A percentile compares a stretch with the other conserved stretches of the same genome.
Conservation (phyloP, 2,888 invertebrate species). For the Dryobotodes eremita region DNA sequence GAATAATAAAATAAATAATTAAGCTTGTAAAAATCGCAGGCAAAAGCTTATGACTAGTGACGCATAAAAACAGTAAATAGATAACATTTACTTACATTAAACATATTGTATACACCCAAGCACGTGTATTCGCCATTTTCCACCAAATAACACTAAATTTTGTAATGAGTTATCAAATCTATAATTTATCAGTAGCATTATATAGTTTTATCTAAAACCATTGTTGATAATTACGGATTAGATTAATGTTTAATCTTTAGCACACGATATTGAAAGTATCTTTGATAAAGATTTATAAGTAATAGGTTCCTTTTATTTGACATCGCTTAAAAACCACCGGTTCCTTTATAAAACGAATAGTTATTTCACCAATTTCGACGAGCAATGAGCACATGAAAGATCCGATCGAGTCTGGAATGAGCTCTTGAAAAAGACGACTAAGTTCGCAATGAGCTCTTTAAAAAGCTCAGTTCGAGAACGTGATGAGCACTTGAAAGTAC, state of each 20-base stretch:
- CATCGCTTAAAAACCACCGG: not conserved
- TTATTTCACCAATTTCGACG: no score
- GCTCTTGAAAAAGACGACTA: no score
- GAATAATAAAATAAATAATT: no score
- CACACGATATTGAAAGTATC: conserved; percentile 14
- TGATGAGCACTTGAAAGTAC: no score
- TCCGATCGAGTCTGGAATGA: no score
- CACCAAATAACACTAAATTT: conserved; percentile 26
- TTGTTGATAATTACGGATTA: conserved; percentile 45
- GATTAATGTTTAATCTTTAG: conserved; percentile 34
- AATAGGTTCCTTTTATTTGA: not conserved
- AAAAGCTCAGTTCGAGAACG: not conserved
- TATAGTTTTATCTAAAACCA: conserved; percentile 36
- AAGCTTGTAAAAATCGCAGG: no score
- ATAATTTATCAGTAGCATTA: conserved; percentile 7
- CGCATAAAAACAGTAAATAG: not conserved
- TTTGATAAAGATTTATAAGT: conserved; percentile 1
- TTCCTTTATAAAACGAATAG: not conserved
- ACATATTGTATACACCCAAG: conserved; percentile 38
- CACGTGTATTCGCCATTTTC: conserved; percentile 38
- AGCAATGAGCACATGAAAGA: not conserved
- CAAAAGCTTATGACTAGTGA: no score
- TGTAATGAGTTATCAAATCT: conserved; percentile 7
- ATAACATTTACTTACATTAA: conserved; percentile 52
- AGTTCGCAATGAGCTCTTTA: no score